Percentiles rank a stretch among this genome's conserved stretches.
Conservation (phyloP, 2,797 vertebrate species). For the Myripristis murdjan region DNA sequence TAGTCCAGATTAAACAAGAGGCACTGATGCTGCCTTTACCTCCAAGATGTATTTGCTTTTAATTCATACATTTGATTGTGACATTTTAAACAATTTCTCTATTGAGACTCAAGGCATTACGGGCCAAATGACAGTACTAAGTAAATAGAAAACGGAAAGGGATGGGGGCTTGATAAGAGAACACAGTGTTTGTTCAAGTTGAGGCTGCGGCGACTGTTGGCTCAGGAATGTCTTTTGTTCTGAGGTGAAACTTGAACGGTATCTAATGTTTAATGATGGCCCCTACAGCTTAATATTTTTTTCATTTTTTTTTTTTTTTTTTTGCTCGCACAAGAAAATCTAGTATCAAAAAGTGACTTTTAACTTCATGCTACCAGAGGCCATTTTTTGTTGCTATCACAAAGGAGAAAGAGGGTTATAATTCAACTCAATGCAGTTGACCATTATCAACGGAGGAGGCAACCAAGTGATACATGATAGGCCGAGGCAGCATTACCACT, state of each 20-base stretch:
- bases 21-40: slow-evolving; percentile 67
- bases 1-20: slow-evolving; percentile 64
- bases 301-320: no score
- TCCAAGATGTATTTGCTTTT: slow-evolving; percentile 78
- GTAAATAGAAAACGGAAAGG: slow-evolving; percentile 67
- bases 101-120: slow-evolving; percentile 65
- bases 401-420: slow-evolving; percentile 63
- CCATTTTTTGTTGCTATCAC: slow-evolving; percentile 52
- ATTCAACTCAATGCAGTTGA: slow-evolving; percentile 66
- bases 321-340: slow-evolving; percentile 35
- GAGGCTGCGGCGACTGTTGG: slow-evolving; percentile 58
- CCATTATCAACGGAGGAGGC: slow-evolving; percentile 63
- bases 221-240: slow-evolving; percentile 63
- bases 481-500: slow-evolving; percentile 72
- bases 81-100: slow-evolving; percentile 73
- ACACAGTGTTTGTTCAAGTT: slow-evolving; percentile 78
- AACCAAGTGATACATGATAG: slow-evolving; percentile 60
- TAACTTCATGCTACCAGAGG: slow-evolving; percentile 6
- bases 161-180: slow-evolving; percentile 69
- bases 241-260: slow-evolving; percentile 55
- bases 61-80: slow-evolving; percentile 74
- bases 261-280: slow-evolving; percentile 63
- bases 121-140: slow-evolving; percentile 69
- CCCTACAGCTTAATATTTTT: slow-evolving; percentile 62
- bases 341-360: slow-evolving; percentile 38